Percentiles rank a stretch among this genome's conserved stretches.
Evolutionary conservation across 2,113 vertebrate genomes (phyloP).

Genomic region (Syrmaticus mikado): DNA sequence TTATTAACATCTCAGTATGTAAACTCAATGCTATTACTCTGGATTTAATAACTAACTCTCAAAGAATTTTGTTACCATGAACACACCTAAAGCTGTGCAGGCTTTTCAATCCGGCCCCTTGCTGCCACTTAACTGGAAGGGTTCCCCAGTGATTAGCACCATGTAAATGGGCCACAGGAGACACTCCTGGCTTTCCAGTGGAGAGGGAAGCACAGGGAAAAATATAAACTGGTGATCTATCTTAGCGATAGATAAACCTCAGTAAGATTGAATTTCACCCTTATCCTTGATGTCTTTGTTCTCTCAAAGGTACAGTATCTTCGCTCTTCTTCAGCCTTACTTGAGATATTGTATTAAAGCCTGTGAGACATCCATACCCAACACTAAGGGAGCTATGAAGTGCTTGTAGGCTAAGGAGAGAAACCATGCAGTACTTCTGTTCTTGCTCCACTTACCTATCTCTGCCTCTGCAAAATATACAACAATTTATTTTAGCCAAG

Average conservation of each 20-base stretch:
- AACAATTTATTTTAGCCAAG: not conserved
- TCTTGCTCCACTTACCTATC: not conserved
- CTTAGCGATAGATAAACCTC: constrained; percentile 16
- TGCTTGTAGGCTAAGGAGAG: not conserved
- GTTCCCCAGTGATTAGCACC: not conserved
- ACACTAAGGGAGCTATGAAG: not conserved
- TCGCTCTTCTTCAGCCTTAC: not conserved
- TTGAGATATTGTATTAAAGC: not conserved
- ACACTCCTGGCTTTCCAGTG: not conserved
- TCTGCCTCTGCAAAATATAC: not conserved
- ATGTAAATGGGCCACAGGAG: not conserved
- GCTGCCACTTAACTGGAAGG: not conserved
- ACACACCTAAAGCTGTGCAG: not conserved
- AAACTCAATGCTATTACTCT: not conserved
- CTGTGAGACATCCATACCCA: not conserved
- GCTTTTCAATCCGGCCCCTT: not conserved
- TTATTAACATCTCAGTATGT: not conserved
- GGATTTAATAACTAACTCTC: not conserved
- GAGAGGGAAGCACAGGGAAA: not conserved
- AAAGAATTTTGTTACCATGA: not conserved
- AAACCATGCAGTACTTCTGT: not conserved
- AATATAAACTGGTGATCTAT: not conserved
- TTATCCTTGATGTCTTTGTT: not conserved
- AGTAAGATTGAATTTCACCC: not conserved
- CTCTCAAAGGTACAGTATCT: not conserved